Evolutionary conservation across 2,888 invertebrate species (phyloP), one percentile per base, ranked within the genome.

Genomic region (Troglohyphantes excavatus): DNA sequence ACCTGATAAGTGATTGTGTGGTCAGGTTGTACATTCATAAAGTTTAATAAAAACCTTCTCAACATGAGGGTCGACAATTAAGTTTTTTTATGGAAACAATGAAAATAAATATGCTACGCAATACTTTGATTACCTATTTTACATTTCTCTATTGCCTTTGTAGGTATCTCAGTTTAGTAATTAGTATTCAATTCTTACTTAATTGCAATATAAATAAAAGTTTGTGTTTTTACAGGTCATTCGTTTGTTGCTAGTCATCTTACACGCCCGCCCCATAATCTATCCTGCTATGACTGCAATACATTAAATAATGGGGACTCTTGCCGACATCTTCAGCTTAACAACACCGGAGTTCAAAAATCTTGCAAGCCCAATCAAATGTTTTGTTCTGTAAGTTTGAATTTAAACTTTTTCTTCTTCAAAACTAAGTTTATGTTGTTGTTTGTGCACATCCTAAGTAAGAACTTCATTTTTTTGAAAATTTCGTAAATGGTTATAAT

Each of bases 321-420:
- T 0, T 90, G 90, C 43, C 70, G 73, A 23, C 39, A 72, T 59
- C 65, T 90, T 2, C 83, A 78, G 46, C 43, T 61, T 11, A 90
- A 90, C 29, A 67, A 79, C 33, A 39, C 87, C 19, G 81, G 59
- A 23, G 46, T 79, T 11, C 87, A 90, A 29, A 73, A 61, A 9
- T 84, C 84, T 46, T 90, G 90, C 26, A 81, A 84, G 43, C 27
- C 87, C 43, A 73, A 46, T 78, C 84, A 90, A 53, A 79, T 88
- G 68, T 90, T 90, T 78, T 90, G 90, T 83, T 85, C 90, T 27
- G 90, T 90, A 83, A 83, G 90, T 70, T 76, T 39, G n/a, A n/a
- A n/a, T n/a, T n/a, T n/a, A n/a, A n/a, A n/a, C n/a, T 11, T 39
- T 39, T 39, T 39, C 39, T 39, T 1, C 13, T 39, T 39, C 39